These are phyloP conservation scores for Hedya salicella DNA, from an alignment of 2,888 invertebrate species.

Conservation along the genomic window DNA sequence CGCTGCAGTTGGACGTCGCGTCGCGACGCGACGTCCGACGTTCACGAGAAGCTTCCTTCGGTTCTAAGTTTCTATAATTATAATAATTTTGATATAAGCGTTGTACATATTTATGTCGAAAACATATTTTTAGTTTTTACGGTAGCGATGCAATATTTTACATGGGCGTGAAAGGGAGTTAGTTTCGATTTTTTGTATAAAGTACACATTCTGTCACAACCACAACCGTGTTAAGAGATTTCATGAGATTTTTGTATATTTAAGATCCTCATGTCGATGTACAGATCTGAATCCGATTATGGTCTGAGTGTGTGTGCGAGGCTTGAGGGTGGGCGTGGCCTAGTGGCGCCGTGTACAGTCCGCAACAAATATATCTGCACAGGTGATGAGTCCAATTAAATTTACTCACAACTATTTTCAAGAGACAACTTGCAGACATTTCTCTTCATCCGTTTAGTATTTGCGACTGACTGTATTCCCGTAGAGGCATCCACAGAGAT, in stretches of 20 bases:
- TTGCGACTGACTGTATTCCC: too few species aligned
- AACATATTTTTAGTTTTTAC: constrained; percentile 35
- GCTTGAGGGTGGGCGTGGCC: neutral
- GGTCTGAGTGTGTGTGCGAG: constrained; percentile 12
- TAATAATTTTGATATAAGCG: constrained; percentile 49
- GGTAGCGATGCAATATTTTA: constrained; percentile 38
- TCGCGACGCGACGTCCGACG: too few species aligned
- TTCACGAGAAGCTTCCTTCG: constrained; percentile 43
- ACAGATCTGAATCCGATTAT: constrained; percentile 46
- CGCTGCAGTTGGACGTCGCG: too few species aligned
- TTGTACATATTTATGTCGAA: constrained; percentile 49
- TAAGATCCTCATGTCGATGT: constrained; percentile 39
- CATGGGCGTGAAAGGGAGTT: constrained; percentile 45
- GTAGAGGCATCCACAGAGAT: too few species aligned
- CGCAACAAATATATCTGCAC: too few species aligned
- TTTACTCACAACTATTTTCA: too few species aligned
- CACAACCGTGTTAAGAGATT: constrained; percentile 36
- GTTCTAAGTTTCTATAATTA: constrained; percentile 51
- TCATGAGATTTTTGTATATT: constrained; percentile 49
- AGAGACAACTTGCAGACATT: too few species aligned
- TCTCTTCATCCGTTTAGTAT: too few species aligned
- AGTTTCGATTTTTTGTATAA: constrained; percentile 42
- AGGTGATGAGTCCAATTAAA: too few species aligned
- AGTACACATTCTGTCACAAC: constrained; percentile 30
- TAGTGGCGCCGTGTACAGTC: neutral